Evolutionary conservation across 2,888 invertebrate genomes (phyloP), one percentile per base, ranked within the genome.

Genomic region (Drosophila histrio): DNA sequence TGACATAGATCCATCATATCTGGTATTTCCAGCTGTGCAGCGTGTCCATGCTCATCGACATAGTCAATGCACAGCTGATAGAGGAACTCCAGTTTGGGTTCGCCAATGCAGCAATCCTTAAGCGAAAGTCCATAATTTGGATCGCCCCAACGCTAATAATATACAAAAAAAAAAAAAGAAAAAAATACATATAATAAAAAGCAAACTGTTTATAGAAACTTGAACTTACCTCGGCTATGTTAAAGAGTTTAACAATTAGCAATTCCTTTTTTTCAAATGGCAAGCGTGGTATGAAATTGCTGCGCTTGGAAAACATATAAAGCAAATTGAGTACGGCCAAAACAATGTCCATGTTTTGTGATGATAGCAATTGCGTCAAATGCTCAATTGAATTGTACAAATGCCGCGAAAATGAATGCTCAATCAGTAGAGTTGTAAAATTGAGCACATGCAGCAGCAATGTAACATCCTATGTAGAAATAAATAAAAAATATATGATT

Each of bases 301-400:
- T 96, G 67, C 97, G 93, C 92, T 97, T 97, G 72, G 96, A 96
- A 92, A 97, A 97, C 94, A 97, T 97, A 91, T 96, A 97, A 15
- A 97, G 93, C 67, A 97, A 93, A 92, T 96, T 96, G 57, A 97
- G 93, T 50, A 97, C 96, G 73, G 95, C 96, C 58, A 97, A 93
- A n/a, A 97, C 96, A 52, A 96, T 94, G 77, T 95, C 94, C 95
- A 97, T 95, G 89, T 96, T 95, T 91, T 95, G 95, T 50, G 96
- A 96, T 62, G 95, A 94, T 79, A 97, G 91, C 72, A 97, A 92
- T 32, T 95, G 94, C 49, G 96, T 94, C 73, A 97, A 92, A 90
- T 96, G 96, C 92, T 97, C 97, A 94, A 97, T 95, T 36, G 96
- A 97, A 92, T 96, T 96, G 93, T 97, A 97, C 72, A 97, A 93